phyloP scores from a whole-genome alignment of 2,888 invertebrate species.

The Phaonia tiefii region DNA sequence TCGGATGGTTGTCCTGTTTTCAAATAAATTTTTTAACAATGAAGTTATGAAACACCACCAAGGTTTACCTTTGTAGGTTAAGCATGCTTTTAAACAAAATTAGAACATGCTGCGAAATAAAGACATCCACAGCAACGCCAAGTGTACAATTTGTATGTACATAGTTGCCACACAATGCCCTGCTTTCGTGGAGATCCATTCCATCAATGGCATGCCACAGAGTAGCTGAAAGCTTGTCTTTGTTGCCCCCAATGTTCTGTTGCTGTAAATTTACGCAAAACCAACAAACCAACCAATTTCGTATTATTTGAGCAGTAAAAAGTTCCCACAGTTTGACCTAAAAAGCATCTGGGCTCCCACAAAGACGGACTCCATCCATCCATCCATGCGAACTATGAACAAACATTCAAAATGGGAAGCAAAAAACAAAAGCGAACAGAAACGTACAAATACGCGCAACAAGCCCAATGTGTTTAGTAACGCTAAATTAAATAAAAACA shows the following conservation, averaged over 20 bases:
- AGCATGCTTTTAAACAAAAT: slow-evolving; percentile 24
- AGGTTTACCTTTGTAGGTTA: slow-evolving; percentile 37
- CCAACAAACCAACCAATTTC: slow-evolving; percentile 3
- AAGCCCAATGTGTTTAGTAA: slow-evolving; percentile 64
- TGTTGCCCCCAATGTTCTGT: slow-evolving; percentile 17
- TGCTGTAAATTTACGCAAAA: slow-evolving; percentile 26
- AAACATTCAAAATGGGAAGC: slow-evolving; percentile 12
- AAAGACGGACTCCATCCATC: not conserved
- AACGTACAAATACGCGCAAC: slow-evolving; percentile 53
- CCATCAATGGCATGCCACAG: slow-evolving; percentile 3
- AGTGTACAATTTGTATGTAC: not conserved
- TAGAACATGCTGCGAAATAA: slow-evolving; percentile 25
- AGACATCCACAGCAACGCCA: not conserved
- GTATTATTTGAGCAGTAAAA: slow-evolving; percentile 51
- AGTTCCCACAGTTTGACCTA: slow-evolving; percentile 69
- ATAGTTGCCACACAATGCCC: slow-evolving; percentile 7
- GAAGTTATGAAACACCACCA: slow-evolving; percentile 4
- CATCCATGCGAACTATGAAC: slow-evolving; percentile 1
- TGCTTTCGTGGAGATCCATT: not conserved
- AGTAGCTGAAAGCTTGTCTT: slow-evolving; percentile 62
- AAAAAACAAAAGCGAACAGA: not conserved
- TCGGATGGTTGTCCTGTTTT: too few species aligned
- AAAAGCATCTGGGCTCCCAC: slow-evolving; percentile 58
- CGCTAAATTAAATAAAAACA: slow-evolving; percentile 66
- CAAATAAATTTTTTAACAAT: too few species aligned